Evolutionary conservation across 2,888 invertebrate species (phyloP).

Genomic region (Synergus gifuensis): DNA sequence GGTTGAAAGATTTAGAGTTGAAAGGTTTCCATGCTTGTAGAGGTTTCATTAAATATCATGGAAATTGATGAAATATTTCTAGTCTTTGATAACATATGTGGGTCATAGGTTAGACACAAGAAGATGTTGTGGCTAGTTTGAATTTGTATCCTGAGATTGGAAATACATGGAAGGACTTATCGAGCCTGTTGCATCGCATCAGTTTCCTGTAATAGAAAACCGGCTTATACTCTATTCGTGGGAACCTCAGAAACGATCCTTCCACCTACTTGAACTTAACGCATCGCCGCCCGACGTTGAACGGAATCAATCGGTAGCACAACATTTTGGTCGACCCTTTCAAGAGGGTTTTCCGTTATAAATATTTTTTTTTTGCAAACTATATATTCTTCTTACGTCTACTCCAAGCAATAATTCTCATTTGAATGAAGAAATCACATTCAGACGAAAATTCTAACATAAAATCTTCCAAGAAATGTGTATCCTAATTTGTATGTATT

Average conservation of each 20-base stretch:
- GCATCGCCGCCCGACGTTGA: conserved; percentile 42
- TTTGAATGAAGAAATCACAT: too few relatives aligned
- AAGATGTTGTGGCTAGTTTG: neutral
- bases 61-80: too few relatives aligned
- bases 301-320: conserved; percentile 38
- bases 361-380: neutral
- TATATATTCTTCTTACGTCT: neutral
- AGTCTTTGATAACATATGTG: too few relatives aligned
- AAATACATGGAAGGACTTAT: conserved; percentile 34
- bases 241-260: conserved; percentile 35
- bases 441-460: too few relatives aligned
- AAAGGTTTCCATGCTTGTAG: too few relatives aligned
- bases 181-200: conserved; percentile 49
- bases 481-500: too few relatives aligned
- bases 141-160: neutral
- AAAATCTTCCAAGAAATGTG: too few relatives aligned
- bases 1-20: too few relatives aligned
- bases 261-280: conserved; percentile 50
- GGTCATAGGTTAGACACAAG: neutral
- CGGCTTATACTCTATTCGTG: neutral
- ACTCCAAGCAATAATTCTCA: neutral
- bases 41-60: too few relatives aligned
- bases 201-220: neutral
- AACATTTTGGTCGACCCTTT: neutral
- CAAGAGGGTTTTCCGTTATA: neutral